Evolutionary conservation across 2,888 invertebrate species (phyloP), one percentile per base, ranked within the genome.

Genomic region (Melanchra persicariae): DNA sequence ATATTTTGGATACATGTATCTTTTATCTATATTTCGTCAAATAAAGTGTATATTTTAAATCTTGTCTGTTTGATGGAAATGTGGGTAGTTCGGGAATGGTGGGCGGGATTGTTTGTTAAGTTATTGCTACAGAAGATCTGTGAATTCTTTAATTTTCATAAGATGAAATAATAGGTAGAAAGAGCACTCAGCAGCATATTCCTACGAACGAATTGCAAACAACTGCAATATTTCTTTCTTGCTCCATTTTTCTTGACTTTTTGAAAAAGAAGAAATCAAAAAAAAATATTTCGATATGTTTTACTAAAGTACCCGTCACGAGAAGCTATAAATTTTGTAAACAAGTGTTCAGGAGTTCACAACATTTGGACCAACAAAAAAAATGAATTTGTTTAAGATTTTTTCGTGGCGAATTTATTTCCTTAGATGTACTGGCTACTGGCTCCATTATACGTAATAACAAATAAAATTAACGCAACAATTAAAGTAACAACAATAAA

Each of bases 1-100:
- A 85, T 84, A 83, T 77, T 70, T 77, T 70, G 45, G 62, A 66
- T 37, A 66, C 67, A 66, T 58, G 65, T 77, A 58, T 79, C 45
- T 60, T 43, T 67, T 70, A 76, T 68, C 70, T 65, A 6, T 43
- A 64, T 52, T 62, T 77, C 60, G 72, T 80, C 70, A 85, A 73
- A 75, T 74, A 74, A 70, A 67, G 47, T 74, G 58, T 57, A 30
- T 58, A 43, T 65, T 68, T 71, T 55, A 65, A 64, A 60, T 60
- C n/a, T 51, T 43, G 37, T 72, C 65, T 24, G 9, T 66, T 61
- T 30, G 30, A 37, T 79, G 37, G n/a, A 47, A 69, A 49, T 68
- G 51, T 68, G 43, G 51, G 52, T 37, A 43, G 40, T 52, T 55
- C 30, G 7, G 2, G 5, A n/a, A 24, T 19, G 0, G 43, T 77